Evolutionary conservation across 2,888 invertebrate genomes (phyloP).

Genomic region (Thymelicus lineola): DNA sequence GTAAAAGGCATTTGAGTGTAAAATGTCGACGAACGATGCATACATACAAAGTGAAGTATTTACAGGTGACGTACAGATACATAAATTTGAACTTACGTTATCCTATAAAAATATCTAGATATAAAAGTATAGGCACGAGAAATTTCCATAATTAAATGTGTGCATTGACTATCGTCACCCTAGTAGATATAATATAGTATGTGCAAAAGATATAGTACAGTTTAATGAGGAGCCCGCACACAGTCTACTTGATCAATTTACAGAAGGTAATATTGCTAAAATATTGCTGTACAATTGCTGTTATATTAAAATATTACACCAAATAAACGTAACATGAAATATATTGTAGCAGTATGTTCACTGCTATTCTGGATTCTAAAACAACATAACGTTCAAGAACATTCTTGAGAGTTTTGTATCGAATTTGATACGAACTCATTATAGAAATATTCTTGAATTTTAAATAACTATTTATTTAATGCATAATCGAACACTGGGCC

Average conservation of each 20-base stretch:
- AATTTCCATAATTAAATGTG: slow-evolving; percentile 72
- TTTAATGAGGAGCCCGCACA: slow-evolving; percentile 22
- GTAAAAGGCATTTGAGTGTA: slow-evolving; percentile 30
- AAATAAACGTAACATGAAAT: too few relatives aligned
- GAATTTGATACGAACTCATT: too few relatives aligned
- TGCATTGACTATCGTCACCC: slow-evolving; percentile 64
- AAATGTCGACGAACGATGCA: slow-evolving; percentile 44
- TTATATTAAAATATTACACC: too few relatives aligned
- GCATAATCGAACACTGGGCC: too few relatives aligned
- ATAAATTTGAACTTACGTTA: slow-evolving; percentile 51
- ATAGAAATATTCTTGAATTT: too few relatives aligned
- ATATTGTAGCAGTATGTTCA: too few relatives aligned
- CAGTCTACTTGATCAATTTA: neutral
- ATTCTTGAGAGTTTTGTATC: too few relatives aligned
- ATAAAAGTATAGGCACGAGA: slow-evolving; percentile 82
- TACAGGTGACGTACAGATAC: slow-evolving; percentile 56
- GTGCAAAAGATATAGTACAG: slow-evolving; percentile 36
- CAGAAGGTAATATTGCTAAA: too few relatives aligned
- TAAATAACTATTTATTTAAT: too few relatives aligned
- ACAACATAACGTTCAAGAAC: too few relatives aligned
- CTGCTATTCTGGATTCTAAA: too few relatives aligned
- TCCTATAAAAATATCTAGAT: slow-evolving; percentile 71
- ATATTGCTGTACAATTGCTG: too few relatives aligned
- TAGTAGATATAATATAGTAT: slow-evolving; percentile 45
- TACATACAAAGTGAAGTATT: slow-evolving; percentile 50